Percentiles rank a stretch among this genome's conserved stretches.
Conservation (phyloP, 2,797 vertebrate species). For the Avahi laniger region DNA sequence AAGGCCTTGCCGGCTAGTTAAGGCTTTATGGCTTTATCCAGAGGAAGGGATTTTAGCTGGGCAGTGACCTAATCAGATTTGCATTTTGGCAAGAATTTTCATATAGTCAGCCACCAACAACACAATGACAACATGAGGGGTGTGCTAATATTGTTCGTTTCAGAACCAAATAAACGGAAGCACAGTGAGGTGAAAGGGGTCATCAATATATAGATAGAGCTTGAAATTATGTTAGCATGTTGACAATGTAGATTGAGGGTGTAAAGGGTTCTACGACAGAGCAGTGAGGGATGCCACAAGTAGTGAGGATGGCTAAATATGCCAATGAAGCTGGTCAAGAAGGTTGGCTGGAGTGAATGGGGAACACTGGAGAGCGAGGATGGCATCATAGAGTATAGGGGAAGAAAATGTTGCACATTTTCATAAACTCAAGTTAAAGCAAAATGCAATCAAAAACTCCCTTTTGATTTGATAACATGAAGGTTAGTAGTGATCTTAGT, state of each 20-base stretch:
- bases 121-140: background rate
- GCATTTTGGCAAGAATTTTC: background rate
- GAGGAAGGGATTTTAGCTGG: background rate
- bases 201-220: background rate
- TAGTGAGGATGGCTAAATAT: background rate
- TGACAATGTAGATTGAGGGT: background rate
- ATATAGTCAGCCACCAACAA: background rate
- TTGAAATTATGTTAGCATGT: background rate
- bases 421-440: background rate
- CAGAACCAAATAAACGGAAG: background rate
- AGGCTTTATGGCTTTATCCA: background rate
- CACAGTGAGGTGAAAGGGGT: too few relatives aligned
- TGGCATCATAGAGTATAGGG: too few relatives aligned
- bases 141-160: background rate
- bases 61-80: background rate
- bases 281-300: background rate
- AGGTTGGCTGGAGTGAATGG: background rate
- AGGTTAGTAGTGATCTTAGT: background rate
- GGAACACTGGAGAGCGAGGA: background rate
- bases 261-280: background rate
- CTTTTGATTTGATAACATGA: background rate
- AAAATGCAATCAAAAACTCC: background rate
- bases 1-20: background rate
- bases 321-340: background rate
- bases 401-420: background rate